Base-by-base conservation (phyloP, 2,888 invertebrate genomes). In the Euplexia lucipara region DNA sequence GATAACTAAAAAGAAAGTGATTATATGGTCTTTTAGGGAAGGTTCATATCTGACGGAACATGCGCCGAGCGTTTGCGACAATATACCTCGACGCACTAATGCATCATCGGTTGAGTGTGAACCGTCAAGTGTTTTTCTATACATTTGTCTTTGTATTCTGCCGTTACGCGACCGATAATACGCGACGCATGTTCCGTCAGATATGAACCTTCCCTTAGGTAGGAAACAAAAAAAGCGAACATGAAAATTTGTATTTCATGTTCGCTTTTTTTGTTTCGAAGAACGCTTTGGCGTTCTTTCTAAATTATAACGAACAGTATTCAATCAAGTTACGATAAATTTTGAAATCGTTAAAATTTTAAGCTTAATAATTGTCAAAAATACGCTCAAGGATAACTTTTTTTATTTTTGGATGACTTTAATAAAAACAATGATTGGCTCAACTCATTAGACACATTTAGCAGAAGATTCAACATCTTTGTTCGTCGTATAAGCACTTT, bases 381-480 rank as follows among this genome's bases (percentile, higher is more conserved):
- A 44, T 3, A 12, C 57, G 81, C 79, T 81, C 80, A 81, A 80
- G 20, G 12, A 59, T 41, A 22, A 22, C 10, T 26, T 14, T 26
- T 14, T 56, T 74, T 72, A 79, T 79, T 79, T 80, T 81, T 81
- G 65, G 79, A 81, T 53, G n/a, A 69, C 12, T 77, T 70, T 78
- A 68, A 71, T 59, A 54, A n/a, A 37, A 48, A 45, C 14, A 32
- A 58, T 22, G 10, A 78, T 78, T 79, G 78, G 79, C 80, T 79
- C 79, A 79, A 79, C 32, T 48, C 32, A 41, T 45, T 39, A 30
- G 18, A 16, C 37, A 37, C 52, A 51, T 47, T 16, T 22, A 51
- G 39, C 32, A 42, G 52, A 32, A 18, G 2, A 14, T n/a, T 22
- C 4, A 30, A 32, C 9, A 14, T 57, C 30, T 49, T 39, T 64